These are phyloP conservation scores for Ophraella communa DNA, from an alignment of 2,888 invertebrate species.

Conservation along the genomic window DNA sequence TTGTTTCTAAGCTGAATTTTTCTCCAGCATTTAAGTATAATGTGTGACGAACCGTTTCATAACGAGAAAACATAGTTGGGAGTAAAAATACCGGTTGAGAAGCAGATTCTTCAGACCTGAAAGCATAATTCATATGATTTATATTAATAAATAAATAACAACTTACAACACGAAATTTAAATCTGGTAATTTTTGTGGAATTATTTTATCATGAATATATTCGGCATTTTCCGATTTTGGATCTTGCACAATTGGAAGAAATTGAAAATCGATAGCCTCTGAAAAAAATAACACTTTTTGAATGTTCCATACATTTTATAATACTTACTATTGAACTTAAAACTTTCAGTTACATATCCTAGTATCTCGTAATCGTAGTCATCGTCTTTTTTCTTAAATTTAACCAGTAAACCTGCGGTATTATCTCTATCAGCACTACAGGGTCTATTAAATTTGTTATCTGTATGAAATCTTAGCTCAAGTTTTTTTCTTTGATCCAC, in stretches of 20 bases:
- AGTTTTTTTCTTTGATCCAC: conserved; percentile 44
- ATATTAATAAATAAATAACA: neutral
- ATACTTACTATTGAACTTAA: conserved; percentile 70
- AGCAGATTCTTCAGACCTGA: conserved; percentile 49
- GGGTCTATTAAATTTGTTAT: conserved; percentile 82
- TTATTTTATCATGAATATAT: conserved; percentile 69
- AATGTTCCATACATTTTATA: conserved; percentile 6
- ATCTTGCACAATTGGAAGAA: conserved; percentile 72
- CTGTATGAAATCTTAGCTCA: conserved; percentile 79
- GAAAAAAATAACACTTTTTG: neutral
- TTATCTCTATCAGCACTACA: conserved; percentile 72
- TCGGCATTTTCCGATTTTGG: conserved; percentile 53
- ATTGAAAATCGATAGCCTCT: conserved; percentile 93
- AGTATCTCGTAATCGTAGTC: conserved; percentile 62
- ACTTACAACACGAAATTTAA: conserved; percentile 66
- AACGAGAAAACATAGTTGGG: conserved; percentile 80
- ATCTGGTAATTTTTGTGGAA: conserved; percentile 64
- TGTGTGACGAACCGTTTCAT: conserved; percentile 62
- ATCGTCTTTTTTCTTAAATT: conserved; percentile 63
- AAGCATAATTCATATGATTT: neutral
- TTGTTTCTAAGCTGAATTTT: conserved; percentile 32
- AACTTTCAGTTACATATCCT: conserved; percentile 68
- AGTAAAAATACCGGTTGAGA: conserved; percentile 64
- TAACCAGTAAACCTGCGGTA: conserved; percentile 75
- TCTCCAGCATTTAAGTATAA: conserved; percentile 46